Base-by-base conservation (phyloP, 2,113 vertebrate species). In the Malurus cyaneus region DNA sequence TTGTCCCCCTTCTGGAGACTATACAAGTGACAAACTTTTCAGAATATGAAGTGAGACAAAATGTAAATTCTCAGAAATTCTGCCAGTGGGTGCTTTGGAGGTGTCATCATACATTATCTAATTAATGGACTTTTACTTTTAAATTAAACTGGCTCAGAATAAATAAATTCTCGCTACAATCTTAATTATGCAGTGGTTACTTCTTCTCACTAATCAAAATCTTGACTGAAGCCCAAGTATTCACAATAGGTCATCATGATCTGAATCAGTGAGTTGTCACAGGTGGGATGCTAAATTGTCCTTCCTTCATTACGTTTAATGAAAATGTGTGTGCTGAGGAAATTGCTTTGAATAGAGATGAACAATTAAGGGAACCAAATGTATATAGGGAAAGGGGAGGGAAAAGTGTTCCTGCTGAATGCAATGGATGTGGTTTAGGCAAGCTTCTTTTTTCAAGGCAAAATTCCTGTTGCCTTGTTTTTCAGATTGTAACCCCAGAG, bases 231-330 rank as follows among this genome's bases (percentile, higher is more conserved):
- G 78, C 86, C 44, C 80, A 94, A 81, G 72, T 90, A 73, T 88
- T 97, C 92, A 94, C 87, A 93, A 92, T 70, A 96, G 93, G 94
- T 94, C 86, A 92, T 92, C 91, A 80, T 53, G 74, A 90, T 93
- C 62, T 81, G 93, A 96, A 95, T 93, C 72, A 93, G 69, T 95
- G 89, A 82, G 50, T 86, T 95, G 93, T 97, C 94, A 95, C 69
- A 96, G 93, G 83, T 96, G 78, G 76, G 91, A 93, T 95, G 84
- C 61, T 97, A 95, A 97, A 93, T 92, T 91, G 78, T 91, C 86
- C 72, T 95, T 92, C 70, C 54, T 96, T 94, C 93, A 95, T 92
- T 97, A 92, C 79, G 78, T 97, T 95, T 96, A 96, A 95, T 95
- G 93, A 79, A 93, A 95, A 91, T 78, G 41, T 44, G 72, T 74